Base-by-base conservation (phyloP, 2,797 vertebrate species). In the Spinus pinus region DNA sequence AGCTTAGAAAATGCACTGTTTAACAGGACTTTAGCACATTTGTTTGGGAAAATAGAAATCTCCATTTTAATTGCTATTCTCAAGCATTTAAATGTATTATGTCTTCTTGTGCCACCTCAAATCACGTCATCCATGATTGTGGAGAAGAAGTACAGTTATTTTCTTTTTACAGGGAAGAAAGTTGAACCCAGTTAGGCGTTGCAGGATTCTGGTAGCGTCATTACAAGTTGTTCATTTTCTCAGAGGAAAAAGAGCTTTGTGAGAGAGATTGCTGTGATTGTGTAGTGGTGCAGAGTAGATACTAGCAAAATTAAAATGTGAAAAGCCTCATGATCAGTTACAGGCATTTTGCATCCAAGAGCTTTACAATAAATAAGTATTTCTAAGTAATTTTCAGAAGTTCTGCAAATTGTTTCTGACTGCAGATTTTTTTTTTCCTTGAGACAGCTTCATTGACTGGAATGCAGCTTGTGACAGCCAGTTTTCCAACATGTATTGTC, bases 361-460 rank as follows among this genome's bases (percentile, higher is more conserved):
- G 49, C 51, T 90, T 74, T 88, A 49, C 22, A n/a, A 65, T 79
- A 75, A 91, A 56, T 79, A 82, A 74, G 20, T 58, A 47, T 93
- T 80, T 82, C 49, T 69, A 44, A 92, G 27, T 49, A 21, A 17
- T 70, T 82, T 90, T 91, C 49, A 44, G 50, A 69, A 95, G 44
- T 86, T 73, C 71, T 71, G 54, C 8, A 2, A 64, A 41, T 35
- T 53, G 19, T 89, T 93, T 90, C 91, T 97, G 81, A 97, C 73
- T 77, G 15, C 17, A 77, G 56, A 41, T 75, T 57, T 88, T 94
- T 79, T 22, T 89, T 82, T 96, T 66, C 62, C 49, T 86, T 79
- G 42, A 65, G 82, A 80, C 91, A 98, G 97, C 91, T 98, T 98
- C 95, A 95, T 98, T 8, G 98, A 98, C 62, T 98, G 98, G 98